A percentile compares a stretch with the other conserved stretches of the same genome.
phyloP scores from a whole-genome alignment of 2,888 invertebrate genomes.

The Polydrusus cervinus region DNA sequence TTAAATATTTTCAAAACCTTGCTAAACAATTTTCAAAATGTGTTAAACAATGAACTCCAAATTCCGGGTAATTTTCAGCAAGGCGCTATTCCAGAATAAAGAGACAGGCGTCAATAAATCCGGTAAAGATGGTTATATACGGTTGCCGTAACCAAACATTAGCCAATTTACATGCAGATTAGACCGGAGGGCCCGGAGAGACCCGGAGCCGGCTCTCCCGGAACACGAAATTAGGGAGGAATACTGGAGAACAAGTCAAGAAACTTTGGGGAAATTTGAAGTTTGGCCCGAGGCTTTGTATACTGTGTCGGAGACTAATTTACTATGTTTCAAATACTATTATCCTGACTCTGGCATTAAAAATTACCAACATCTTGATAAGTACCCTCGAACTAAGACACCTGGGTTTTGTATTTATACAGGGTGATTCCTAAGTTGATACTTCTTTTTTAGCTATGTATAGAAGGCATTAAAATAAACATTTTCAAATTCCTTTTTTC shows the following conservation, averaged over 20 bases:
- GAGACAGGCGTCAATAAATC: slow-evolving; percentile 59
- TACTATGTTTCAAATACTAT: slow-evolving; percentile 11
- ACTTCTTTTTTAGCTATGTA: too few species aligned
- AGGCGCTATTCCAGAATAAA: slow-evolving; percentile 41
- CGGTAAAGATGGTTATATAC: slow-evolving; percentile 59
- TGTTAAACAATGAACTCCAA: slow-evolving; percentile 26
- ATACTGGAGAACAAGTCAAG: slow-evolving; percentile 44
- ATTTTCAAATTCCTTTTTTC: too few species aligned
- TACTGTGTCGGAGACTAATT: slow-evolving; percentile 35
- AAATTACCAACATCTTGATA: not conserved
- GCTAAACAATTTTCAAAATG: slow-evolving; percentile 8
- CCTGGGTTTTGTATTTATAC: too few species aligned
- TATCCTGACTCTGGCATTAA: not conserved
- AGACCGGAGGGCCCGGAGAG: slow-evolving; percentile 64
- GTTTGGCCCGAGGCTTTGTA: slow-evolving; percentile 36
- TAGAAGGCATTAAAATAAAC: too few species aligned
- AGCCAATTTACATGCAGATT: slow-evolving; percentile 70
- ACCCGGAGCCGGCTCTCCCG: slow-evolving; percentile 61
- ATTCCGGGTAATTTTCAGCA: slow-evolving; percentile 18
- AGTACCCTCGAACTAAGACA: too few species aligned
- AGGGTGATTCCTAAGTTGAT: too few species aligned
- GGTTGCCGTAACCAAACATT: slow-evolving; percentile 66
- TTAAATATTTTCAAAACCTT: not conserved
- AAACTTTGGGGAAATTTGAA: slow-evolving; percentile 45
- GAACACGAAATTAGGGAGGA: slow-evolving; percentile 53